A percentile compares a stretch with the other conserved stretches of the same genome.
phyloP scores from a whole-genome alignment of 2,113 vertebrate species.

The Pterocles burchelli region DNA sequence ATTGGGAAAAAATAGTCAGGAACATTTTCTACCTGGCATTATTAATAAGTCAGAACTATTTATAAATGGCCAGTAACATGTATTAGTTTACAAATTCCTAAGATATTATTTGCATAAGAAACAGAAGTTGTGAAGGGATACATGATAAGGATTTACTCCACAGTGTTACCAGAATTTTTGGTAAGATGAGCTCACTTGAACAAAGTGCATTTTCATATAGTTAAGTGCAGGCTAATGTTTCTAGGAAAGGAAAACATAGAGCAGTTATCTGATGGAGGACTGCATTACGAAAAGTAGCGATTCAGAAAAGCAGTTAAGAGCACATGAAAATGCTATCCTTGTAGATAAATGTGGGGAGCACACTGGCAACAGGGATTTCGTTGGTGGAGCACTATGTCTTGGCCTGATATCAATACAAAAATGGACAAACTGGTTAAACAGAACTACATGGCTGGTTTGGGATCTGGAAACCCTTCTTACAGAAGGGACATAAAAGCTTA shows the following conservation, averaged over 20 bases:
- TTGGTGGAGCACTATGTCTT: neutral
- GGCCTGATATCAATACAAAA: neutral
- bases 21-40: neutral
- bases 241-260: neutral
- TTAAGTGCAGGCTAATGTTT: neutral
- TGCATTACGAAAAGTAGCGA: neutral
- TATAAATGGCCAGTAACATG: neutral
- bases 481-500: neutral
- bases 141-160: neutral
- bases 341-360: neutral
- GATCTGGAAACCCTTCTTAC: neutral
- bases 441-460: neutral
- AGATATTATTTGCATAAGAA: neutral
- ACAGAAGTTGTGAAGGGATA: neutral
- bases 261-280: neutral
- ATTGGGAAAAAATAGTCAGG: neutral
- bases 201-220: neutral
- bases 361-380: neutral
- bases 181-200: neutral
- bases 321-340: neutral
- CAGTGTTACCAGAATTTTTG: neutral
- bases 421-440: neutral
- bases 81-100: neutral
- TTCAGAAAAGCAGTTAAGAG: neutral
- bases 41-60: neutral